Evolutionary conservation across 2,888 invertebrate species (phyloP).

Genomic region (Drosophila subsilvestris): DNA sequence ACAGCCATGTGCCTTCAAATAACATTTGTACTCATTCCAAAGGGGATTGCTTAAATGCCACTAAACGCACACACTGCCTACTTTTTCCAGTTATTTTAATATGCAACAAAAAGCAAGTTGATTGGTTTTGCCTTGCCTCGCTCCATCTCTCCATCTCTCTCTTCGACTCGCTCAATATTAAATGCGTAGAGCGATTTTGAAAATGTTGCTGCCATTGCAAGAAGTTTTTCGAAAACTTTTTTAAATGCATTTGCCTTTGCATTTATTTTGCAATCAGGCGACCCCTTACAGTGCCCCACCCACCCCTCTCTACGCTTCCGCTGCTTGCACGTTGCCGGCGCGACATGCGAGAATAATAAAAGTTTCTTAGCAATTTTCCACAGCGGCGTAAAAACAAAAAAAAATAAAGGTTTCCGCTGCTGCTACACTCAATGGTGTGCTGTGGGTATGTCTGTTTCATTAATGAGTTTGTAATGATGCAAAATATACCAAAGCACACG

Average conservation of each 20-base stretch:
- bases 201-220: slow-evolving; percentile 36
- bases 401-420: slow-evolving; percentile 13
- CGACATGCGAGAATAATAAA: slow-evolving; percentile 58
- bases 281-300: background rate
- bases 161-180: slow-evolving; percentile 34
- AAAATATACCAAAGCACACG: background rate
- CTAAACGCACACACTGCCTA: too few species aligned
- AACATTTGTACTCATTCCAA: too few species aligned
- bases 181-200: slow-evolving; percentile 49
- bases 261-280: slow-evolving; percentile 62
- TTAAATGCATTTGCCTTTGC: slow-evolving; percentile 57
- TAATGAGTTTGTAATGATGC: slow-evolving; percentile 9
- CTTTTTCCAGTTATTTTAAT: slow-evolving; percentile 36
- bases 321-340: slow-evolving; percentile 17
- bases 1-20: too few species aligned
- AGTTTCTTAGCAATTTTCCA: slow-evolving; percentile 48
- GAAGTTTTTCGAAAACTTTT: slow-evolving; percentile 46
- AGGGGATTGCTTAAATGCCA: too few species aligned
- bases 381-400: slow-evolving; percentile 30
- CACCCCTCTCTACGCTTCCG: too few species aligned
- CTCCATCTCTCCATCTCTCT: background rate
- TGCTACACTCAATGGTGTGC: background rate
- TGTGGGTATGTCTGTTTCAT: slow-evolving; percentile 10
- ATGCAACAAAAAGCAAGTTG: slow-evolving; percentile 45
- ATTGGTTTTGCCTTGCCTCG: slow-evolving; percentile 46